These are phyloP conservation scores for Yponomeuta evonymella DNA, from an alignment of 2,888 invertebrate genomes.

Conservation along the genomic window DNA sequence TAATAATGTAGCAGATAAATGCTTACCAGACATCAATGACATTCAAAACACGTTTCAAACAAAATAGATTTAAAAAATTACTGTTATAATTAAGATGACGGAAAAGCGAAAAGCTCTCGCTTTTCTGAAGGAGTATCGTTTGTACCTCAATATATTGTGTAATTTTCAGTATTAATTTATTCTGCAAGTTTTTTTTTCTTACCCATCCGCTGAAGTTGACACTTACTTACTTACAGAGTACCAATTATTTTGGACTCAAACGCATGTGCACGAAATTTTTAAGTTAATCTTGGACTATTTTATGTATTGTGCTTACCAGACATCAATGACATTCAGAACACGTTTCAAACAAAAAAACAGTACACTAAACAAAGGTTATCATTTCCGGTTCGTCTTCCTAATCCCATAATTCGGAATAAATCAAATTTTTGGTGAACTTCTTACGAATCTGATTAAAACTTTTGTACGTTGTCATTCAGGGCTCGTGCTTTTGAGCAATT, in stretches of 20 bases:
- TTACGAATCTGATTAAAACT: neutral
- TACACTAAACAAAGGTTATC: neutral
- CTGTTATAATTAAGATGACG: too few relatives aligned
- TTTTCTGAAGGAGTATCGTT: too few relatives aligned
- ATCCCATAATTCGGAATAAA: neutral
- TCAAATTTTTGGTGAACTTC: neutral
- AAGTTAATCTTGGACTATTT: neutral
- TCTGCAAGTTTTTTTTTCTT: too few relatives aligned
- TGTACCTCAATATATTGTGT: too few relatives aligned
- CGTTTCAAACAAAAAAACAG: neutral
- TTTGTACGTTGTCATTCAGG: neutral
- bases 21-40: neutral
- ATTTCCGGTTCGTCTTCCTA: conserved; percentile 1
- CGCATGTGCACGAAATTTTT: too few relatives aligned
- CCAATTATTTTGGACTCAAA: too few relatives aligned
- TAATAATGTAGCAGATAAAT: neutral
- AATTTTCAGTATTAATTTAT: too few relatives aligned
- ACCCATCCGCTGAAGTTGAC: too few relatives aligned
- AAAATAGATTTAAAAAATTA: neutral
- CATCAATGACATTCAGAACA: neutral
- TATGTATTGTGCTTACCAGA: neutral
- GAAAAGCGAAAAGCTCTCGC: too few relatives aligned
- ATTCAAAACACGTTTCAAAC: conserved; percentile 1
- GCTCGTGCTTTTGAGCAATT: conserved; percentile 23
- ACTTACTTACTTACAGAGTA: too few relatives aligned